Evolutionary conservation across 2,113 vertebrate genomes (phyloP), one percentile per base, ranked within the genome.

Genomic region (Aspiorhynchus laticeps): DNA sequence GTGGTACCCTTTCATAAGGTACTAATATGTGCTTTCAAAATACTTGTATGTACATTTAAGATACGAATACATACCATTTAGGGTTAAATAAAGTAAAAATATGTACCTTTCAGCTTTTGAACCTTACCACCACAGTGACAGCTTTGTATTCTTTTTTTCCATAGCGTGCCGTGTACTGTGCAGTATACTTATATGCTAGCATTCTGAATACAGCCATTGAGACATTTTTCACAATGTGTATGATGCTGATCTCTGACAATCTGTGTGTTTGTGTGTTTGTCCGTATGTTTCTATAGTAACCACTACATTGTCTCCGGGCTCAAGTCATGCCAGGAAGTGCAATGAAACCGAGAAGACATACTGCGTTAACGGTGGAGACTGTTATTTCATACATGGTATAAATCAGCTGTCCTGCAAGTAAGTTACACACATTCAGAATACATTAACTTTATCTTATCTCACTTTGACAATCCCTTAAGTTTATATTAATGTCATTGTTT

Each of bases 341-440:
- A 99, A 99, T 28, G 97, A 99, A 90, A 96, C 98, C 2, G 97
- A 98, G 93, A 98, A 97, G 93, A 94, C 97, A 85, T 97, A 98
- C 90, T 99, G 98, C 88, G 97, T 97, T 91, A 99, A 99, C 69
- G 98, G 98, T 88, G 98, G 98, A 61, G 97, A 98, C 94, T 99
- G 98, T 96, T 99, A 98, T 96, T 98, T 98, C 96, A 97, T 99
- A 89, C 98, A 98, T 88, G 98, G 97, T 95, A 97, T 99, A 94
- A 99, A 99, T 94, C 96, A 99, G 94, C 96, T 98, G 89, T 97
- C 96, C 91, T 99, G 98, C 97, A 98, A 98, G 98, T 99, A 97
- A 99, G 97, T 97, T 92, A 90, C 88, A 90, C 88, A 26, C 69
- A 46, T 28, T 28, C 51, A 46, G 46, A 17, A 41, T 21, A 10